Base-by-base conservation (phyloP, 2,113 vertebrate species). In the Ciconia stormi region DNA sequence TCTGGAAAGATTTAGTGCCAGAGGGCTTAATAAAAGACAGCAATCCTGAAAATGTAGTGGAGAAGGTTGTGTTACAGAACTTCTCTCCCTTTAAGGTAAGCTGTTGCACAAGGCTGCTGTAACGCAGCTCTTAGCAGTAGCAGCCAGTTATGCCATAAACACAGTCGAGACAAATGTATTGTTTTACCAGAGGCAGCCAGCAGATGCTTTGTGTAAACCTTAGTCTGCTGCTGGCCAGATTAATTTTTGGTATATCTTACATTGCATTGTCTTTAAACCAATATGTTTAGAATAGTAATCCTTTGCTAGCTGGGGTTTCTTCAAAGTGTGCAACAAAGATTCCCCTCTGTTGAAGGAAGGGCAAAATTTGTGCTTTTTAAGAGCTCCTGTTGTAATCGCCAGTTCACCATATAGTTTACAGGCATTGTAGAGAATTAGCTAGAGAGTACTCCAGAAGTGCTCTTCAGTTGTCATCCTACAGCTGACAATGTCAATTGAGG, bases 391-490 rank as follows among this genome's bases (percentile, higher is more conserved):
- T 93, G 55, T 95, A 96, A 77, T 76, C 25, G 3, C 13, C 22
- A 20, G 11, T 58, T 84, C 46, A 69, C 83, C 34, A 7, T 62
- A 9, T 34, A 87, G 95, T 82, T 95, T 92, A 69, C 63, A 96
- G 63, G 63, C 87, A 18, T 25, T 77, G 89, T 65, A 78, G 70
- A 88, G 94, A 91, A 94, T 98, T 97, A 96, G 18, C 74, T 78
- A 13, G 40, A 65, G 90, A 88, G 91, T 70, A 62, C 94, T 96
- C 86, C n/a, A 66, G 93, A 92, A 92, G 91, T 96, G 91, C 70
- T 97, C 79, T 96, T 92, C 80, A 63, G 3, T 90, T 98, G 96
- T 97, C 93, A 94, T 91, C 82, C 88, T 92, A 53, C 85, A 92
- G 87, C 80, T 95, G 87, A 91, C 78, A 87, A 11, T 83, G 88